Evolutionary conservation across 2,888 invertebrate species (phyloP).

Genomic region (Synergus itoensis): DNA sequence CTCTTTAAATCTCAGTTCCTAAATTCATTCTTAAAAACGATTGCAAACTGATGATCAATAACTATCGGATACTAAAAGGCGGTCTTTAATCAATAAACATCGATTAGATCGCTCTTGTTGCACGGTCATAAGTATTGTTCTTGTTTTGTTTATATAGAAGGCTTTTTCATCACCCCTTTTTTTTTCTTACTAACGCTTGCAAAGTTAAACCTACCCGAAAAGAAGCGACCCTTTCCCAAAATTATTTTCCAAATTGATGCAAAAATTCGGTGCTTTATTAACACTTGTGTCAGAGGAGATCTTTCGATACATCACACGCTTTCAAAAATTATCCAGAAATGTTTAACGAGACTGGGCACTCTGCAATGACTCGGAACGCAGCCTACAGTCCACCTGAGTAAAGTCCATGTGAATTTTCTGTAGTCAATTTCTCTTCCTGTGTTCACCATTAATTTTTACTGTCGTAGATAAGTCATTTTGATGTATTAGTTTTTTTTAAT

Average conservation of each 20-base stretch:
- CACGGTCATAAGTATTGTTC: constrained; percentile 28
- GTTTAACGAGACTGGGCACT: constrained; percentile 40
- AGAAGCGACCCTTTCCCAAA: constrained; percentile 1
- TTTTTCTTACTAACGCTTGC: constrained; percentile 22
- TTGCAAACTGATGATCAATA: not conserved
- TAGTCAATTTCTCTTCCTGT: constrained; percentile 34
- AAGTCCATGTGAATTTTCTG: constrained; percentile 38
- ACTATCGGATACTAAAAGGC: not conserved
- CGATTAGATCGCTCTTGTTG: constrained; percentile 32
- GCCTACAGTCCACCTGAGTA: constrained; percentile 35
- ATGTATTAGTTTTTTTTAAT: not conserved
- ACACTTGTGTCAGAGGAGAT: constrained; percentile 15
- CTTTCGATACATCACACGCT: constrained; percentile 31
- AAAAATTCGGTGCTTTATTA: constrained; percentile 30
- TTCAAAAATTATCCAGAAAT: constrained; percentile 41
- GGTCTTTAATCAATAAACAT: constrained; percentile 29
- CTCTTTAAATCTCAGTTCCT: not conserved
- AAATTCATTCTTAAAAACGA: not conserved
- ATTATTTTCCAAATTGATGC: not conserved
- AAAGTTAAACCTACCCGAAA: not conserved
- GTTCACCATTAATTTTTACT: constrained; percentile 10
- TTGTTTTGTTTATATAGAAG: not conserved
- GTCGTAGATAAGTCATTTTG: not conserved
- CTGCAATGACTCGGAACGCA: constrained; percentile 37
- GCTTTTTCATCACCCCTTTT: constrained; percentile 5